Evolutionary conservation across 2,888 invertebrate genomes (phyloP).

Genomic region (Sturmia bella): DNA sequence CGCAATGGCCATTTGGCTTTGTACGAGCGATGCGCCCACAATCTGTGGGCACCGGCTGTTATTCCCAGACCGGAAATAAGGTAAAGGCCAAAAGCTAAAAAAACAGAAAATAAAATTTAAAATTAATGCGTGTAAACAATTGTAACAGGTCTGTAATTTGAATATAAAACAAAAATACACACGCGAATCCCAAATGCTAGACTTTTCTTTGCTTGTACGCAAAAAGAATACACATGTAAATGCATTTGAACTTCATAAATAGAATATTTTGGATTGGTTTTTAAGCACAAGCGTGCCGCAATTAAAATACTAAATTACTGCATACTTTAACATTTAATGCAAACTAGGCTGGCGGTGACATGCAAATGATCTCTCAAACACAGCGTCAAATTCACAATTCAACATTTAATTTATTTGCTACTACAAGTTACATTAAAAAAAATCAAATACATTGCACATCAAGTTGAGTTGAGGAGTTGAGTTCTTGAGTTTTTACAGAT

Average conservation of each 20-base stretch:
- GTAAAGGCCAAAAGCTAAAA: conserved; percentile 88
- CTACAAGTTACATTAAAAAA: too few relatives aligned
- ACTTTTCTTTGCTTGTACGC: background rate
- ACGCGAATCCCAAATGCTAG: background rate
- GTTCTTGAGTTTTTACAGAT: background rate
- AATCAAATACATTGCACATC: too few relatives aligned
- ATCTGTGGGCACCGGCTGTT: conserved; percentile 97
- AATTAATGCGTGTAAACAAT: background rate
- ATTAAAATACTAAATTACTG: too few relatives aligned
- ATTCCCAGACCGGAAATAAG: conserved; percentile 93
- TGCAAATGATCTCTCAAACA: too few relatives aligned
- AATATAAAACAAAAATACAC: background rate
- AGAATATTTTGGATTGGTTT: too few relatives aligned
- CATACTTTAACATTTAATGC: too few relatives aligned
- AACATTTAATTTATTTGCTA: too few relatives aligned
- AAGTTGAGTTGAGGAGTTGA: too few relatives aligned
- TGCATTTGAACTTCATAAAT: background rate
- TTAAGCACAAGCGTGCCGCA: too few relatives aligned
- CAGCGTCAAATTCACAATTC: too few relatives aligned
- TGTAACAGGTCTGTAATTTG: background rate
- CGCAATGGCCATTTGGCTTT: conserved; percentile 96
- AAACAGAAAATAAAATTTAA: conserved; percentile 30
- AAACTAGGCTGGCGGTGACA: too few relatives aligned
- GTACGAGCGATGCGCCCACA: conserved; percentile 98
- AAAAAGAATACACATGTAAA: background rate